Conservation (phyloP, 1,140 invertebrate species). For the Venturia canescens region DNA sequence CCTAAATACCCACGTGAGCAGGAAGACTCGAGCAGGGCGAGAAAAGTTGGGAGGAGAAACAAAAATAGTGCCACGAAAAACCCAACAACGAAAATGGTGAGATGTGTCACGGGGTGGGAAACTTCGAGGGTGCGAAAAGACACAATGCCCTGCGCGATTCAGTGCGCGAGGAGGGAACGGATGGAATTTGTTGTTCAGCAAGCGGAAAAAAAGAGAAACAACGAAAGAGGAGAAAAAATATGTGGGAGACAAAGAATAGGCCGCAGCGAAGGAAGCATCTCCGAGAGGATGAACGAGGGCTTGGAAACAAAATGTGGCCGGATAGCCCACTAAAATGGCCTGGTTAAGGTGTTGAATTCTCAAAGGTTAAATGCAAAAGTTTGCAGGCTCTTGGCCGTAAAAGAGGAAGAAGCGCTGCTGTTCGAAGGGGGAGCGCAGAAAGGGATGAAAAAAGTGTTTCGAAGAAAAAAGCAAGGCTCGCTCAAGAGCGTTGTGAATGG, state of each 20-base stretch:
- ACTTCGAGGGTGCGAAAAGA: too few relatives aligned
- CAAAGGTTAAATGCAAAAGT: constrained; percentile 46
- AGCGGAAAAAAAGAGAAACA: background rate
- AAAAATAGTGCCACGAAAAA: too few relatives aligned
- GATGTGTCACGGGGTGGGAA: too few relatives aligned
- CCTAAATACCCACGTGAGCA: too few relatives aligned
- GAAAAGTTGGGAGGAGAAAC: too few relatives aligned
- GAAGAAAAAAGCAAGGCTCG: constrained; percentile 4
- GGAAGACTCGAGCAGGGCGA: too few relatives aligned
- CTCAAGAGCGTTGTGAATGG: background rate
- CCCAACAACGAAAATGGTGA: too few relatives aligned
- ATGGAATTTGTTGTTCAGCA: background rate
- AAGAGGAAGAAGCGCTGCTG: background rate
- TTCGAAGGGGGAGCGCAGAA: background rate
- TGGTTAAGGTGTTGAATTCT: constrained; percentile 31
- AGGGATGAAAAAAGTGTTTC: constrained; percentile 3
- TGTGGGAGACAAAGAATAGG: background rate
- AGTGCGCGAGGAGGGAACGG: too few relatives aligned
- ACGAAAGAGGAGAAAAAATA: background rate
- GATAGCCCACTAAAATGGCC: constrained; percentile 25
- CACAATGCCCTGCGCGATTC: too few relatives aligned
- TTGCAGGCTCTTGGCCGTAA: background rate
- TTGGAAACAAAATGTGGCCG: background rate
- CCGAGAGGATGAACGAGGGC: background rate
- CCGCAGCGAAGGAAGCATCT: background rate